Base-by-base conservation (phyloP, 2,888 invertebrate species). In the Scaptodrosophila latifasciaeformis region DNA sequence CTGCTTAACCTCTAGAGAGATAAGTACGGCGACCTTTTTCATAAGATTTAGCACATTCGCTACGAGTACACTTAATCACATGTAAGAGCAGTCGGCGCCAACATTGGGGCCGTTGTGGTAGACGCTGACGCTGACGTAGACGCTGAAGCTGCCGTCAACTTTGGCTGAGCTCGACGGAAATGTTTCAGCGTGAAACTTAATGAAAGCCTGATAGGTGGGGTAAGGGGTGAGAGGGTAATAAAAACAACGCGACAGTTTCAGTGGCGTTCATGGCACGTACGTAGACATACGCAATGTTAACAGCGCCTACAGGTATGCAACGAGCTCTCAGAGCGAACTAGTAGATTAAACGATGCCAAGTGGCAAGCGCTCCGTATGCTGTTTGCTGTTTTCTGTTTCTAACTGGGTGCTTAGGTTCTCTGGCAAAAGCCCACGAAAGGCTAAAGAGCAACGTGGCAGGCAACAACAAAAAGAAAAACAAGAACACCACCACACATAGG, bases 291-390 rank as follows among this genome's bases (percentile, higher is more conserved):
- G 24, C 24, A 24, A 24, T 24, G 24, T 7, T 34, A 10, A 35
- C 29, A 43, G 44, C 39, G 62, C 58, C 48, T 55, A 59, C 59
- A 63, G 63, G 72, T 64, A 51, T 40, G 51, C 51, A 52, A 52
- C 27, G 56, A n/a, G 45, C 54, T 49, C 52, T 45, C 42, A 50
- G 40, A 44, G 24, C 27, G 17, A 40, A 53, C 45, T 57, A 42
- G 57, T 48, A 50, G 70, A 70, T 62, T 76, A 75, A 75, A 76
- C 79, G 74, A 65, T 74, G 74, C 72, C 74, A 75, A 79, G 74
- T 75, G 74, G 77, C 77, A 76, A 50, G 57, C 66, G 57, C 53
- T 24, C n/a, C n/a, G n/a, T n/a, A n/a, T n/a, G n/a, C n/a, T n/a
- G n/a, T n/a, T n/a, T n/a, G n/a, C n/a, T n/a, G n/a, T n/a, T n/a